Base-by-base conservation (phyloP, 2,113 vertebrate genomes). In the Hyla sarda region DNA sequence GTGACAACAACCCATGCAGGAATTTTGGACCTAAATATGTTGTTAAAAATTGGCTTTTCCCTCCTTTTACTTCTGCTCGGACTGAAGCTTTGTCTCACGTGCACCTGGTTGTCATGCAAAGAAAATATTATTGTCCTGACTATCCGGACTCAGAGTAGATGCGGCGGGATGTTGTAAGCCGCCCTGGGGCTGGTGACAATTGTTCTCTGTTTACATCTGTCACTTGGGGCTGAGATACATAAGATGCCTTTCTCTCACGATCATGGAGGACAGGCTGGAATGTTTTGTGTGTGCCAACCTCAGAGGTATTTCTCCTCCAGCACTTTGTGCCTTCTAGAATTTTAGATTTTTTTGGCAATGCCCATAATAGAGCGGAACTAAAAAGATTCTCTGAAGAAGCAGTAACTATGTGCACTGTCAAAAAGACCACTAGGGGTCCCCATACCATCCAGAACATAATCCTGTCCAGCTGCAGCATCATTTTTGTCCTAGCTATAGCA, bases 171-270 rank as follows among this genome's bases (percentile, higher is more conserved):
- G 54, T 28, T 21, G 14, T 72, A 83, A 73, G 48, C 82, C 16
- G 82, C 82, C 71, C 82, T 47, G 2, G 32, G 71, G 82, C 54
- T 45, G 14, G 9, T 74, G 69, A 74, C 65, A 58, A 14, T 30
- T 83, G 19, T 52, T 14, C 34, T 52, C 21, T 58, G 34, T 34
- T 74, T 52, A 84, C 14, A 73, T 41, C 34, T 60, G 52, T 84
- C 82, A 75, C 34, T 58, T 12, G 25, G 48, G 50, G 16, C 52
- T 12, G 48, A 45, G 34, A 54, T 25, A 3, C 23, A 45, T 62
- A 62, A 47, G 13, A 58, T 62, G 23, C 41, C 4, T 47, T 62
- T 37, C 32, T 79, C 19, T 37, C 11, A n/a, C 17, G 30, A 19
- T 16, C 17, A 19, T n/a, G 23, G 32, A 60, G 56, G 37, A 23